A percentile compares a stretch with the other conserved stretches of the same genome.
These are phyloP conservation scores for Chelonia mydas DNA, from an alignment of 2,797 vertebrate genomes.

Conservation along the genomic window DNA sequence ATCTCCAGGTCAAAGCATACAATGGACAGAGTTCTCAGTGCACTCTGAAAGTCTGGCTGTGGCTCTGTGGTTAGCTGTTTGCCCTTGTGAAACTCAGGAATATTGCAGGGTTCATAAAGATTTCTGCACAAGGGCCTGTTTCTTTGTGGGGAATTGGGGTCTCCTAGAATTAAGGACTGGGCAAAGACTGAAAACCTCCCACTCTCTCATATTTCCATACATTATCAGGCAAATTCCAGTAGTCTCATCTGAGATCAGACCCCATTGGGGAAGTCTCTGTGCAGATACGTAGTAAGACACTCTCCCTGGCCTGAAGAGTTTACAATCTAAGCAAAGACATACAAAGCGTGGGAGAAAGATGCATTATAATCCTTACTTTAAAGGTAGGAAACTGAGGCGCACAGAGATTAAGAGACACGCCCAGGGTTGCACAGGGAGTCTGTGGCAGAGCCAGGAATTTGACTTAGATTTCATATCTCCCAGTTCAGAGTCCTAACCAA, in stretches of 20 bases:
- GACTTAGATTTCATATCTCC: background rate
- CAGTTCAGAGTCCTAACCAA: background rate
- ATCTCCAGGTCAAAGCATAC: background rate
- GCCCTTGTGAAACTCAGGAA: background rate
- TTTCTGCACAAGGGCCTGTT: background rate
- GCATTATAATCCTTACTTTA: background rate
- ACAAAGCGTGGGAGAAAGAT: background rate
- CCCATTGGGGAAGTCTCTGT: background rate
- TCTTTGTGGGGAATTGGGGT: background rate
- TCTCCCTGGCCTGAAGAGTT: background rate
- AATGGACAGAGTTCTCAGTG: background rate
- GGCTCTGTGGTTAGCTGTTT: background rate
- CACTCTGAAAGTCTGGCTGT: background rate
- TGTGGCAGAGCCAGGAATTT: background rate
- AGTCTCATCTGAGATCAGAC: background rate
- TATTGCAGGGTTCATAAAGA: background rate
- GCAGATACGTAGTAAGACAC: background rate
- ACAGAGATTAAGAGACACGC: background rate
- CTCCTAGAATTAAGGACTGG: background rate
- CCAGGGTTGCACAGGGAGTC: background rate
- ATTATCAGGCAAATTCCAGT: conserved; percentile 3
- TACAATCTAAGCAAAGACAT: background rate
- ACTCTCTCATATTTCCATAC: background rate
- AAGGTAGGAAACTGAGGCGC: background rate
- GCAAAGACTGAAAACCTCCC: background rate